A percentile compares a stretch with the other conserved stretches of the same genome.
Conservation (phyloP, 64 coral and sea anemone genomes). For the Acropora yongei region DNA sequence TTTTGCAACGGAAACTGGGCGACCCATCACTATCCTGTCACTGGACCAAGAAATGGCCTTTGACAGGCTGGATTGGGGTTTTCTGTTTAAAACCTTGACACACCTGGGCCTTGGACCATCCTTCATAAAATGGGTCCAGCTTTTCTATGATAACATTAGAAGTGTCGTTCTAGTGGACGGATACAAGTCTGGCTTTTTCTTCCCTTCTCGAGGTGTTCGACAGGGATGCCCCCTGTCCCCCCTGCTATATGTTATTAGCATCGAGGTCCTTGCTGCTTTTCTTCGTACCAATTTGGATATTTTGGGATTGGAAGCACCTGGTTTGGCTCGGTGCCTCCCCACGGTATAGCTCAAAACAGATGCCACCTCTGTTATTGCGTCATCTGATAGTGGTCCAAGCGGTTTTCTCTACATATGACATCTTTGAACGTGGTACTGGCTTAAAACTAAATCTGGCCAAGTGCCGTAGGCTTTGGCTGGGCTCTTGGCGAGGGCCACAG, state of each 20-base stretch:
- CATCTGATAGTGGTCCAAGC: background rate
- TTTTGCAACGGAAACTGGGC: background rate
- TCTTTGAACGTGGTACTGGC: constrained; percentile 42
- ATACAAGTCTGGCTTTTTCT: constrained; percentile 9
- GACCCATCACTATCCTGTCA: background rate
- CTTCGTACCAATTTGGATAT: background rate
- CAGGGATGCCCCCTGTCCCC: constrained; percentile 57
- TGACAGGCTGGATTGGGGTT: constrained; percentile 36
- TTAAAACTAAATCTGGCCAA: background rate
- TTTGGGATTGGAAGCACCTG: background rate
- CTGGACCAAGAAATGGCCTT: constrained; percentile 66
- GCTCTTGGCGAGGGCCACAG: background rate
- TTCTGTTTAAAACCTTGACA: background rate
- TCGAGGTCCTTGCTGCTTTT: constrained; percentile 21
- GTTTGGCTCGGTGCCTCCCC: too few species aligned
- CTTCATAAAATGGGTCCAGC: background rate
- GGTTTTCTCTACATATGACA: background rate
- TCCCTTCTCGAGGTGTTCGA: constrained; percentile 30
- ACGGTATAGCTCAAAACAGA: constrained; percentile 2
- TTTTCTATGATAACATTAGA: background rate
- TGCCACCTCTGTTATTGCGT: background rate
- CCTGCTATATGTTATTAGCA: constrained; percentile 4
- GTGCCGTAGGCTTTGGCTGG: constrained; percentile 14
- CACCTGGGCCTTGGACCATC: constrained; percentile 10
- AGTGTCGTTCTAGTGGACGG: constrained; percentile 33